Conservation (phyloP, 2,888 invertebrate genomes). For the Acanthosepion esculentum region DNA sequence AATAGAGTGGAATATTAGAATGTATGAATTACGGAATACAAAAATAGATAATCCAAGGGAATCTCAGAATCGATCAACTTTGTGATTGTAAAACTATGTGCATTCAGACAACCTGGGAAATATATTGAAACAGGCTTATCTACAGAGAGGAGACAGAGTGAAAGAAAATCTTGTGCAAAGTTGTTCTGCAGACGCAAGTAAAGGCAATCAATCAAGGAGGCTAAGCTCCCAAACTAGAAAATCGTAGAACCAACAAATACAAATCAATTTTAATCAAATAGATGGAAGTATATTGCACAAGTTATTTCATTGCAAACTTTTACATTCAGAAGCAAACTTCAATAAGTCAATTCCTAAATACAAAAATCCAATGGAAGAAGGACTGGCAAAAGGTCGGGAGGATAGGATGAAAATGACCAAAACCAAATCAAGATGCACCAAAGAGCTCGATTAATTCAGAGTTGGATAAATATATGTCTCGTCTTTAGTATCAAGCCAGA, state of each 20-base stretch:
- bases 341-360: not conserved
- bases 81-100: not conserved
- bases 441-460: not conserved
- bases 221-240: not conserved
- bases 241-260: not conserved
- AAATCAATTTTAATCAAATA: conserved; percentile 22
- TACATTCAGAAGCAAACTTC: not conserved
- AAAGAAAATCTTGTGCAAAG: not conserved
- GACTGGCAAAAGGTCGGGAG: not conserved
- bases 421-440: not conserved
- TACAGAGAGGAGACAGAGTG: not conserved
- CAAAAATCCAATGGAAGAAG: not conserved
- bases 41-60: not conserved
- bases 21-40: too few species aligned
- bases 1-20: too few species aligned
- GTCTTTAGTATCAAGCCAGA: not conserved
- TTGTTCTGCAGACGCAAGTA: not conserved
- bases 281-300: not conserved
- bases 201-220: not conserved
- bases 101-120: not conserved
- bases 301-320: conserved; percentile 7
- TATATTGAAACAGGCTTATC: conserved; percentile 33
- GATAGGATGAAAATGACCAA: not conserved
- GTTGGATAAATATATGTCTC: not conserved
- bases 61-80: not conserved